Evolutionary conservation across 2,888 invertebrate genomes (phyloP), one percentile per base, ranked within the genome.

Genomic region (Noctua fimbriata): DNA sequence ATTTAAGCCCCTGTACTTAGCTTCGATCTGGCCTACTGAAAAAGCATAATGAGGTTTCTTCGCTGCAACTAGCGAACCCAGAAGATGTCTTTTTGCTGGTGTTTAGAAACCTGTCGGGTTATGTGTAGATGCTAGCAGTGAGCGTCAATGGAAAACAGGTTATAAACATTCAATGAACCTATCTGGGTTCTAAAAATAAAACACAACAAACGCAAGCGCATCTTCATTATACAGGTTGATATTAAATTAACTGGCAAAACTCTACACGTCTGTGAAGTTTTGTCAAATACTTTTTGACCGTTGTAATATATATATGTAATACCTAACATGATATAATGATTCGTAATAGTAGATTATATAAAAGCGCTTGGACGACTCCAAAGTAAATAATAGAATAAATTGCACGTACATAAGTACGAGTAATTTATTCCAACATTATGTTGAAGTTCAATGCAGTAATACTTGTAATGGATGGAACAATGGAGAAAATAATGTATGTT

Each of bases 381-480:
- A n/a, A 55, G 1, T 18, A 74, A 60, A 77, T 36, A 79, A 18
- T 32, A 52, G 1, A 78, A 69, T 63, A n/a, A 41, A n/a, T 44
- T 79, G 32, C 55, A 36, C n/a, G 1, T 18, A n/a, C n/a, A n/a
- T n/a, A n/a, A n/a, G n/a, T n/a, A 28, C 47, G 63, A 32, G 16
- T 32, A 18, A 69, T 44, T 32, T 55, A 65, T 65, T 21, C 28
- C 18, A 65, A 55, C 36, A 71, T 47, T 14, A 14, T 47, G 24
- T 79, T 32, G 6, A 66, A 58, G 73, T 81, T 79, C 65, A 81
- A 79, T 44, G 49, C 18, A n/a, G n/a, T n/a, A 65, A 36, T 52
- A 14, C 63, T 80, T 65, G 18, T 55, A 36, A 44, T 41, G 12
- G 65, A 41, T 41, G 41, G 36, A 72, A 80, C 36, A 72, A 79